phyloP scores from a whole-genome alignment of 2,797 vertebrate species.

The Paramormyrops hopkinsi region DNA sequence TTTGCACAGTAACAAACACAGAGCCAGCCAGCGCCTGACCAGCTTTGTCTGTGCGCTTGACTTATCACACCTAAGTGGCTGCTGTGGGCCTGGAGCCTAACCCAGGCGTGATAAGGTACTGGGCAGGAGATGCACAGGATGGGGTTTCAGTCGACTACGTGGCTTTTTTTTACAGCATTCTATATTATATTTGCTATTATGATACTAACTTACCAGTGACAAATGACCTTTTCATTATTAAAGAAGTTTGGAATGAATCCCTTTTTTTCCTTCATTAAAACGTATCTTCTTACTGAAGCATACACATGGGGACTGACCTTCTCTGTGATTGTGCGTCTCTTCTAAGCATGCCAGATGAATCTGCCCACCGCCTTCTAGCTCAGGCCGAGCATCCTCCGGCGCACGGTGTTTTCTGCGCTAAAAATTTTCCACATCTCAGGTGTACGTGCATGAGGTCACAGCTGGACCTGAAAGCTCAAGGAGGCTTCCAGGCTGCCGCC shows the following conservation, averaged over 20 bases:
- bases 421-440: background rate
- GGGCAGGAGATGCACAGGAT: background rate
- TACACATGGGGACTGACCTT: background rate
- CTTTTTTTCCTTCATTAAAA: background rate
- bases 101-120: background rate
- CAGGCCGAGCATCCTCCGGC: background rate
- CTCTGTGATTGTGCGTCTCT: background rate
- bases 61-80: background rate
- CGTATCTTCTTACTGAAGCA: background rate
- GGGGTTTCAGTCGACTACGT: background rate
- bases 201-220: background rate
- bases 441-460: background rate
- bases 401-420: background rate
- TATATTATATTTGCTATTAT: background rate
- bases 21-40: background rate
- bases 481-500: background rate
- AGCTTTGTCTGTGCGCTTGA: background rate
- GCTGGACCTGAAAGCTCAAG: background rate
- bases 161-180: background rate
- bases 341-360: background rate
- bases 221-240: background rate
- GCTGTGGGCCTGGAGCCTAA: background rate
- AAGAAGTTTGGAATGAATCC: background rate
- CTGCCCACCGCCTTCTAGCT: background rate
- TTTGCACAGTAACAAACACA: background rate